These are phyloP conservation scores for Lamprologus speciosus DNA, from an alignment of 2,113 vertebrate species.

Conservation along the genomic window DNA sequence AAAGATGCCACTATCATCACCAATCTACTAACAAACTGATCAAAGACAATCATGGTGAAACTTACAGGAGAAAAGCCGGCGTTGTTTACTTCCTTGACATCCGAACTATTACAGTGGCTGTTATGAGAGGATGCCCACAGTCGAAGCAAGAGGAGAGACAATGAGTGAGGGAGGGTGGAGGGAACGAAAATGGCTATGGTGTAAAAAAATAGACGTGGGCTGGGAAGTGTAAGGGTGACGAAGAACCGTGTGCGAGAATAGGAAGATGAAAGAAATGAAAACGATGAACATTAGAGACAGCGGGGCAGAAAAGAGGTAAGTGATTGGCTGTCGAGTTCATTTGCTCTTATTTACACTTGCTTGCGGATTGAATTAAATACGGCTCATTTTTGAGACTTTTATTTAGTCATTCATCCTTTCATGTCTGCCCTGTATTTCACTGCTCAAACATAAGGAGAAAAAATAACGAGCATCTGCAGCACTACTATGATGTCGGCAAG, in stretches of 20 bases:
- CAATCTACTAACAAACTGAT: constrained; percentile 37
- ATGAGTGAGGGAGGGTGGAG: not conserved
- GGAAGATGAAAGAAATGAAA: constrained; percentile 55
- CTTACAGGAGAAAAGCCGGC: not conserved
- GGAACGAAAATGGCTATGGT: not conserved
- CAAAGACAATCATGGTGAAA: constrained; percentile 30
- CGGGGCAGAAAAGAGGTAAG: constrained; percentile 17
- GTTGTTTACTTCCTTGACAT: constrained; percentile 28
- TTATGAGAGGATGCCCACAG: not conserved
- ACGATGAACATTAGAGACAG: constrained; percentile 37
- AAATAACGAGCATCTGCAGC: not conserved
- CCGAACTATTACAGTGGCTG: constrained; percentile 31
- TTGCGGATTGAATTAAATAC: constrained; percentile 24
- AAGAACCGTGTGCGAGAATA: constrained; percentile 24
- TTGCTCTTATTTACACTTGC: constrained; percentile 16
- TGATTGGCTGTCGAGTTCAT: constrained; percentile 21
- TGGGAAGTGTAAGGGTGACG: not conserved
- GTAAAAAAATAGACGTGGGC: not conserved
- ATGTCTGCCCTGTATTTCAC: constrained; percentile 27
- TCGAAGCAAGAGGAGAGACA: not conserved
- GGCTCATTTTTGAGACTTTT: constrained; percentile 13
- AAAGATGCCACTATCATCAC: not conserved
- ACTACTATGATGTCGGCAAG: not conserved
- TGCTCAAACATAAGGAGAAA: not conserved
- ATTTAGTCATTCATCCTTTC: constrained; percentile 29